phyloP scores from a whole-genome alignment of 2,113 vertebrate species.

The Erythrolamprus reginae region DNA sequence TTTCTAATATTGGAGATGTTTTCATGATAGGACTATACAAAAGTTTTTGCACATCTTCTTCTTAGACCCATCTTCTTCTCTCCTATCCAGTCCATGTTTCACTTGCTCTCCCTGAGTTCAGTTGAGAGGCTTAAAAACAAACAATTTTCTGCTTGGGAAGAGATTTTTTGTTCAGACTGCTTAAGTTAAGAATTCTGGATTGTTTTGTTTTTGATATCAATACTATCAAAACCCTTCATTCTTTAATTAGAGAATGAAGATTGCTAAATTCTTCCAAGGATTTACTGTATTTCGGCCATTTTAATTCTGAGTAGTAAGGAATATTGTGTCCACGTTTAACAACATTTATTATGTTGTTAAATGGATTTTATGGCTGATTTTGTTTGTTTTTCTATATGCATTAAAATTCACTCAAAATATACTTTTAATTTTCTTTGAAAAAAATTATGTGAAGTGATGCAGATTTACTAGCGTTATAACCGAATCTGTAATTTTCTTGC shows the following conservation, averaged over 20 bases:
- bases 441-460: background rate
- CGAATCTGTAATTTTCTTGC: background rate
- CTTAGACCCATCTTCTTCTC: background rate
- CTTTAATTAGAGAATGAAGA: background rate
- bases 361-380: background rate
- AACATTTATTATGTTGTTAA: background rate
- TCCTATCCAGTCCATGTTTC: background rate
- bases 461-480: background rate
- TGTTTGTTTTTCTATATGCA: background rate
- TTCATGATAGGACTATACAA: background rate
- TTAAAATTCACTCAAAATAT: conserved; percentile 22
- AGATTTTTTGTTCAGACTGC: background rate
- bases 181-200: background rate
- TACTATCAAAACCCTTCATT: background rate
- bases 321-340: background rate
- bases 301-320: background rate
- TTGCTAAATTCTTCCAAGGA: background rate
- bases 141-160: background rate
- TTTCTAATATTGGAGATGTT: background rate
- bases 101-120: background rate
- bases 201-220: background rate
- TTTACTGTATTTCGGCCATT: background rate
- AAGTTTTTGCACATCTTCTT: background rate
- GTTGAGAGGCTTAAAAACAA: background rate
- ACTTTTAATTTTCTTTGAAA: conserved; percentile 10